Conservation (phyloP, 2,797 vertebrate species). For the Tenualosa thibaudeaui region DNA sequence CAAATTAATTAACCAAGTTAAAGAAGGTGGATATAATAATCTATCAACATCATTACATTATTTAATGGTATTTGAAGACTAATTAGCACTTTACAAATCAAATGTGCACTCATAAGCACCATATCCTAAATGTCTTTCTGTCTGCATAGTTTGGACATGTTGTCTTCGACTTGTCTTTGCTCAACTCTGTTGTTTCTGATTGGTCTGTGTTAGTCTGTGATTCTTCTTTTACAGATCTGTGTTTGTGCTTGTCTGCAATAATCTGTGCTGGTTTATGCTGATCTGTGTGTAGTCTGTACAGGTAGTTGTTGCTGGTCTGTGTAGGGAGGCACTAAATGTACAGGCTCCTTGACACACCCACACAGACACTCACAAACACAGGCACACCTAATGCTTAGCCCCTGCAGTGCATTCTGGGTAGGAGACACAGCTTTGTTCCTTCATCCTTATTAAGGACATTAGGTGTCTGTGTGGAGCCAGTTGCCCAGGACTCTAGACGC, state of each 20-base stretch:
- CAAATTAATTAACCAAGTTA: no score
- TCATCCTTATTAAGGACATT: slow-evolving; percentile 47
- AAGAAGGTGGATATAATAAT: no score
- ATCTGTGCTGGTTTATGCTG: neutral
- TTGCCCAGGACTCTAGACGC: neutral
- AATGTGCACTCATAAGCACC: neutral
- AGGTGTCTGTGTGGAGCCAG: slow-evolving; percentile 1
- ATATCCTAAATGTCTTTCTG: neutral
- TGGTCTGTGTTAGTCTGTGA: neutral
- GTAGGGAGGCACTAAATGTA: neutral
- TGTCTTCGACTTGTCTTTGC: neutral
- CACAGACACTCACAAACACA: slow-evolving; percentile 4
- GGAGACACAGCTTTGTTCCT: slow-evolving; percentile 33
- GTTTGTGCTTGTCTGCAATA: neutral
- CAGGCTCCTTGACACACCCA: neutral
- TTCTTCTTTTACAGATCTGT: neutral
- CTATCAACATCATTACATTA: neutral
- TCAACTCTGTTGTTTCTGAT: neutral
- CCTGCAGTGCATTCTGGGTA: slow-evolving; percentile 4
- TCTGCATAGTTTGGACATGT: neutral
- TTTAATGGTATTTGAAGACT: neutral
- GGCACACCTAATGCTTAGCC: neutral
- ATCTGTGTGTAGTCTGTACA: neutral
- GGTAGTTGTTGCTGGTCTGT: neutral
- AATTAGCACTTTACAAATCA: neutral